These are phyloP conservation scores for Sinopyrophorus schimmeli DNA, from an alignment of 2,888 invertebrate genomes.

Conservation along the genomic window DNA sequence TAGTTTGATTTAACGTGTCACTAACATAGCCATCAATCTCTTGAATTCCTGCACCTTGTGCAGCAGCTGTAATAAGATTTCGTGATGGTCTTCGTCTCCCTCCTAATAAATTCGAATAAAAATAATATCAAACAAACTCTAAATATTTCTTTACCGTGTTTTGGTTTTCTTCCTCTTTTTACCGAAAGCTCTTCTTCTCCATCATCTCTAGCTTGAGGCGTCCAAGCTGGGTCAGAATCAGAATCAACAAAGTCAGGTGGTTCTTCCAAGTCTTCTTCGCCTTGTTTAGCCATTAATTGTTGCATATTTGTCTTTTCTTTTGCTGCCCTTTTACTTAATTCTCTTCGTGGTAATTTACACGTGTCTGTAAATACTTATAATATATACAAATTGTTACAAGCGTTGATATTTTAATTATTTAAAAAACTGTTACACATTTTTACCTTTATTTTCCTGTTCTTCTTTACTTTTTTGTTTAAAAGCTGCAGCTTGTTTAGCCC, in stretches of 20 bases:
- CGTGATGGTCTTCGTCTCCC: constrained; percentile 29
- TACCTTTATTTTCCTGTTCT: constrained; percentile 60
- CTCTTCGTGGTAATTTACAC: constrained; percentile 60
- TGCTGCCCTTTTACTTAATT: constrained; percentile 67
- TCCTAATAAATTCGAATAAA: constrained; percentile 13
- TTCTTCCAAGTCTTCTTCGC: constrained; percentile 62
- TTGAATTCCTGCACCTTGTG: constrained; percentile 60
- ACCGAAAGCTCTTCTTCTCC: constrained; percentile 52
- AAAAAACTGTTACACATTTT: background rate
- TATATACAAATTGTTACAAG: too few species aligned
- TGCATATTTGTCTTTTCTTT: constrained; percentile 65
- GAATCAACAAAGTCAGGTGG: constrained; percentile 64
- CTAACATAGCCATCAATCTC: constrained; percentile 63
- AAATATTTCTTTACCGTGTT: constrained; percentile 12
- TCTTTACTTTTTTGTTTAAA: constrained; percentile 35
- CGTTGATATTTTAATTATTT: too few species aligned
- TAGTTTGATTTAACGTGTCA: constrained; percentile 37
- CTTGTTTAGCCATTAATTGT: constrained; percentile 56
- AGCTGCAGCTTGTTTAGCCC: constrained; percentile 37
- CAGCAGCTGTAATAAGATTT: constrained; percentile 56
- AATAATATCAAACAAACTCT: too few species aligned
- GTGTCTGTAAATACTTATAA: constrained; percentile 9
- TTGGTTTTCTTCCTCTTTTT: constrained; percentile 40
- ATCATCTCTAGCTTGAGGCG: constrained; percentile 62
- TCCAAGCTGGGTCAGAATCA: constrained; percentile 76